Evolutionary conservation across 1,140 invertebrate genomes (phyloP), one percentile per base, ranked within the genome.

Genomic region (Chironomus striatipennis): DNA sequence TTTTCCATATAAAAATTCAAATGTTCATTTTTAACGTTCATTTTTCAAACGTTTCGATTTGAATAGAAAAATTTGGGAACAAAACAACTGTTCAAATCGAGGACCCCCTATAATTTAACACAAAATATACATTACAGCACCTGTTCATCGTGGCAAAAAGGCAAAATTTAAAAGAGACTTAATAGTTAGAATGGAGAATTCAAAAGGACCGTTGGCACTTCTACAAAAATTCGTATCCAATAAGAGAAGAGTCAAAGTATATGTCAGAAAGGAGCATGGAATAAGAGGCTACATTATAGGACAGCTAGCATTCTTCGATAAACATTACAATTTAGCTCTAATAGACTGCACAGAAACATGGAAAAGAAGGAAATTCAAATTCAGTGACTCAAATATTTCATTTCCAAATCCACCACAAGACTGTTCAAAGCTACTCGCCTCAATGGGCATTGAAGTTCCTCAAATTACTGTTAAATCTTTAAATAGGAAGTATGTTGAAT

Each of bases 261-360:
- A 87, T 74, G 89, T 90, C 0, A 86, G 91, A 70, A 87, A 87
- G 75, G 86, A 85, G 20, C 79, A 79, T 15, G 87, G 87, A 10
- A 84, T 97, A 18, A 86, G 93, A 76, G 94, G 95, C 9, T 18
- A 70, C 18, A 18, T 70, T 6, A 70, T 21, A 74, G 96, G 93
- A 3, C 92, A 88, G 77, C 83, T 98, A 34, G 86, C 90, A 17
- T 93, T 93, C 7, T 98, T 96, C 83, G 96, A 98, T 83, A 97
- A 95, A 81, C 93, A 97, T 80, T 97, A 94, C 91, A 98, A 98
- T 84, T 82, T 98, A 75, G 90, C 93, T 7, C 82, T 98, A 43
- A 86, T 87, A 64, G 93, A 98, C 83, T 95, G 96, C 3, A 87
- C 91, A 73, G 96, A 98, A 84, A 83, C 89, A 4, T 97, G 91